Evolutionary conservation across 2,888 invertebrate species (phyloP).

Genomic region (Netelia inedita): DNA sequence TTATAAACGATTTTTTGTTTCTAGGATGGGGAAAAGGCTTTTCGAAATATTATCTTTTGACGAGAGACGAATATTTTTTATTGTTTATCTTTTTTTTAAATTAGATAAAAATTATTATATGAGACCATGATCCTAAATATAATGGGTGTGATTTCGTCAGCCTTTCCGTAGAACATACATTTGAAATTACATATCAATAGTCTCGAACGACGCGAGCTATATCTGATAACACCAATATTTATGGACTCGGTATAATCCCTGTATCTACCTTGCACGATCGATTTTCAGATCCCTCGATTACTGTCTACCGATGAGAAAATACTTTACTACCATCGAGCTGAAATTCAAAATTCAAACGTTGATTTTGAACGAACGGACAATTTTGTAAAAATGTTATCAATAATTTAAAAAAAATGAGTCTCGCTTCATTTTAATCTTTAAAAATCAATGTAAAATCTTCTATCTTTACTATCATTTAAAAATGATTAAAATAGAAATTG

Average conservation of each 20-base stretch:
- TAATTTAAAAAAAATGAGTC: no score
- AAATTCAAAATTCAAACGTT: constrained; percentile 10
- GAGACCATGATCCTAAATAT: neutral
- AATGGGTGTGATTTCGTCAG: neutral
- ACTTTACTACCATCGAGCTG: constrained; percentile 10
- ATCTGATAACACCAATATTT: constrained; percentile 46
- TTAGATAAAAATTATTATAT: no score
- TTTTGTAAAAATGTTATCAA: neutral
- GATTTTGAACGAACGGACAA: neutral
- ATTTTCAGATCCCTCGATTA: constrained; percentile 54
- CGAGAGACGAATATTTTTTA: no score
- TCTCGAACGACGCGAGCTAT: constrained; percentile 13
- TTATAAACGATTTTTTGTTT: no score
- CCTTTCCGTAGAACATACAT: neutral
- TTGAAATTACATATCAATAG: neutral
- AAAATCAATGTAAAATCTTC: no score
- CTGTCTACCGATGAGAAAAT: constrained; percentile 43
- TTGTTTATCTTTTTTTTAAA: no score
- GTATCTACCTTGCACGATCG: constrained; percentile 45
- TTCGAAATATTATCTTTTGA: no score
- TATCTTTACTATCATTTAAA: no score
- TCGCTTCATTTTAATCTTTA: no score
- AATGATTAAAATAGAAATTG: no score
- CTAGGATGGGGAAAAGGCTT: no score
- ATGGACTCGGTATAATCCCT: constrained; percentile 21